phyloP scores from a whole-genome alignment of 2,113 vertebrate genomes.

The Chaetura pelagica region DNA sequence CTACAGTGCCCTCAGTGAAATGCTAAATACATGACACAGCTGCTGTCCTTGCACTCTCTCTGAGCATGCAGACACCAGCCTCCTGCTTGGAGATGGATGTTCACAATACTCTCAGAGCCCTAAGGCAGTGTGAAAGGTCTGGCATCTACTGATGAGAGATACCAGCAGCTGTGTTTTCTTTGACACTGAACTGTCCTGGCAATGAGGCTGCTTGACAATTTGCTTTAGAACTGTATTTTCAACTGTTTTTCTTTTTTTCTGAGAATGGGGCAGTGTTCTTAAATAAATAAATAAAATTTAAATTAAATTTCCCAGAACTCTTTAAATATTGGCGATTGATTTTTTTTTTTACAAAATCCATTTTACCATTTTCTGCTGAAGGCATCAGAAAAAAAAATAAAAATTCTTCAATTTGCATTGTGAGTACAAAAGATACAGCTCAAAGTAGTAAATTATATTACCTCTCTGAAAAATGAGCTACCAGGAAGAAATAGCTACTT shows the following conservation, averaged over 20 bases:
- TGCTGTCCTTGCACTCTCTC: not conserved
- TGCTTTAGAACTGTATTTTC: not conserved
- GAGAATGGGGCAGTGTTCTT: not conserved
- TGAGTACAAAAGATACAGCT: not conserved
- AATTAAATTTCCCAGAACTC: not conserved
- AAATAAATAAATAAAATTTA: not conserved
- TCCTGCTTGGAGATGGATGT: not conserved
- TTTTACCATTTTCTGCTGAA: not conserved
- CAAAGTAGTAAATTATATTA: not conserved
- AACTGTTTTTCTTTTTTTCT: not conserved
- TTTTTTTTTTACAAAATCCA: not conserved
- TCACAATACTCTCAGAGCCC: not conserved
- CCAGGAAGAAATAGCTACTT: constrained; percentile 19
- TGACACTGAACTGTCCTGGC: not conserved
- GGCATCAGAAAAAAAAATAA: not conserved
- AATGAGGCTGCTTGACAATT: not conserved
- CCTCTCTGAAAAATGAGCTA: not conserved
- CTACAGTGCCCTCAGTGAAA: not conserved
- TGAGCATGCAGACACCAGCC: not conserved
- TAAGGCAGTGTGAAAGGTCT: not conserved
- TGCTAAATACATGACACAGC: not conserved
- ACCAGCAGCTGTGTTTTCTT: not conserved
- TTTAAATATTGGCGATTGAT: not conserved
- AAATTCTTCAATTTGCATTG: not conserved
- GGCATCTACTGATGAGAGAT: not conserved